Evolutionary conservation across 1,140 invertebrate species (phyloP).

Genomic region (Panagrolaimus sp.): DNA sequence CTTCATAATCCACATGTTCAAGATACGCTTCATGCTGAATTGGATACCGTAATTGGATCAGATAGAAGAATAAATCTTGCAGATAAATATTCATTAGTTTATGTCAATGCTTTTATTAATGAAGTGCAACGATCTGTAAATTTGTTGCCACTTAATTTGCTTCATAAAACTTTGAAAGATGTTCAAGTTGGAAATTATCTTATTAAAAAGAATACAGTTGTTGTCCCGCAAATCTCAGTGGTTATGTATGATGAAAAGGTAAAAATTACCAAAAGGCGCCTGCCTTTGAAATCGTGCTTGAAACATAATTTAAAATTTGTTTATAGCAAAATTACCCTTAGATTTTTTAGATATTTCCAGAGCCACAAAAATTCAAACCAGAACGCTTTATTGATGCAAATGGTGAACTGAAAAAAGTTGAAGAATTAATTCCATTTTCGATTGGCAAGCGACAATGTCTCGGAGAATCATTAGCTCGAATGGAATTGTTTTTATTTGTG

Average conservation of each 20-base stretch:
- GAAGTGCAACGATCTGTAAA: background rate
- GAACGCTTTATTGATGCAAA: slow-evolving; percentile 4
- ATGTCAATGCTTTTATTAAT: slow-evolving; percentile 10
- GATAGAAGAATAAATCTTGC: slow-evolving; percentile 26
- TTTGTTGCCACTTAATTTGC: background rate
- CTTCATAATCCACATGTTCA: slow-evolving; percentile 28
- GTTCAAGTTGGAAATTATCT: background rate
- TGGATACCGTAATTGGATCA: slow-evolving; percentile 35
- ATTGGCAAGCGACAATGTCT: slow-evolving; percentile 20
- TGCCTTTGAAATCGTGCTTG: too few relatives aligned
- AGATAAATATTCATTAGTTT: slow-evolving; percentile 26
- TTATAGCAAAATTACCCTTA: too few relatives aligned
- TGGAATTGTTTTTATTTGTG: slow-evolving; percentile 24
- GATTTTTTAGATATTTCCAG: slow-evolving; percentile 55
- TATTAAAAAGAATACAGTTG: background rate
- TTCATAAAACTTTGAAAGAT: slow-evolving; percentile 1
- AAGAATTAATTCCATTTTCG: slow-evolving; percentile 16
- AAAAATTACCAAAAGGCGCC: background rate
- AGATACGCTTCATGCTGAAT: slow-evolving; percentile 30
- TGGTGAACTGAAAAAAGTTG: slow-evolving; percentile 4
- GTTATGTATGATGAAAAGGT: slow-evolving; percentile 1
- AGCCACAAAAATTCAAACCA: slow-evolving; percentile 5
- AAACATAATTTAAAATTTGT: too few relatives aligned
- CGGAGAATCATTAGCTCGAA: slow-evolving; percentile 18
- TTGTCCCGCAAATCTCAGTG: background rate